Evolutionary conservation across 2,113 vertebrate genomes (phyloP), one percentile per base, ranked within the genome.

Genomic region (Antidorcas marsupialis): DNA sequence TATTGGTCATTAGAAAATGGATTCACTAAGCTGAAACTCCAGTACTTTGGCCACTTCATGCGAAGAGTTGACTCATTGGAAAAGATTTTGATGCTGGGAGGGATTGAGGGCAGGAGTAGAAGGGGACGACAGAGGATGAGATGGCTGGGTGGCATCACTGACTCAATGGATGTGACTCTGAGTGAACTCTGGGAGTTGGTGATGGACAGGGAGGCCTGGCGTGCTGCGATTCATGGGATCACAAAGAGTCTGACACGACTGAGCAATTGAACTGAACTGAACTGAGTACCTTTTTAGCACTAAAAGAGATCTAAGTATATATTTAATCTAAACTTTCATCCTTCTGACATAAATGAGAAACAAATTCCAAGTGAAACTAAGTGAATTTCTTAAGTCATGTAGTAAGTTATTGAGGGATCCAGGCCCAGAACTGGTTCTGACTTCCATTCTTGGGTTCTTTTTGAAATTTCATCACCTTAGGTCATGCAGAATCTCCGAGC

Each of bases 401-500:
- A 30, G 8, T 45, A 28, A 28, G 0, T 28, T 43, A 89, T 17
- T 74, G 55, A 93, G 7, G n/a, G 16, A 87, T 28, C 8, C 12
- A 84, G 47, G 47, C 6, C 16, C 16, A 39, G 21, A 90, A 45
- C 23, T 60, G 2, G 4, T 87, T 74, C 57, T 74, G 33, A 71
- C 45, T 96, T 81, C 28, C 16, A 17, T 28, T 78, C 3, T 36
- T 21, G 9, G 23, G 13, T 2, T n/a, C 7, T 71, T 71, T 17
- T 28, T 33, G 5, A 6, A 59, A 39, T 13, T 55, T 39, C 5
- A 25, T 87, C 17, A 17, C 59, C 12, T 17, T 5, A 6, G n/a
- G 2, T 5, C 28, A 6, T 11, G 1, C 28, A 89, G n/a, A 82
- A 25, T 7, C 23, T n/a, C 47, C 19, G 0, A 19, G 10, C 25